Evolutionary conservation across 37 sponge, comb jelly and placozoan genomes (phyloP).

Genomic region (Petrosia ficiformis): DNA sequence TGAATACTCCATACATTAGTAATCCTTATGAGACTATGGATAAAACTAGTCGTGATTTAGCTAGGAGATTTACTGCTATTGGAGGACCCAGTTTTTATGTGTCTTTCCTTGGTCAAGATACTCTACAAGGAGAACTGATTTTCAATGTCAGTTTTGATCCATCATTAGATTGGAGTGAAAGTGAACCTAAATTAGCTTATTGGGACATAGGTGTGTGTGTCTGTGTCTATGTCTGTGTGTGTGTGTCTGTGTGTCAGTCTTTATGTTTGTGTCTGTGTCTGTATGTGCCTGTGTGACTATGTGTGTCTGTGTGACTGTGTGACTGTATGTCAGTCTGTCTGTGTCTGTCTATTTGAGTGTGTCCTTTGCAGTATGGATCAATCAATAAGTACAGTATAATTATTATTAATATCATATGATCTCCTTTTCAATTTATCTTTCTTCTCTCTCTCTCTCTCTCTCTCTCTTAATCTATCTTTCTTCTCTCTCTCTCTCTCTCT

Average conservation of each 20-base stretch:
- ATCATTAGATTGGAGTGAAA: constrained; percentile 38
- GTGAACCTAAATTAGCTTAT: constrained; percentile 50
- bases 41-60: constrained; percentile 48
- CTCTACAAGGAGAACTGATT: constrained; percentile 39
- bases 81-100: constrained; percentile 89
- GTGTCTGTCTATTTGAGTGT: background rate
- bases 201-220: constrained; percentile 84
- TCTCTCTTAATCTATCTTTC: no score
- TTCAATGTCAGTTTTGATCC: constrained; percentile 67
- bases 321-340: constrained; percentile 32
- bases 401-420: no score
- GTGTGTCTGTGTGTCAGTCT: constrained; percentile 21
- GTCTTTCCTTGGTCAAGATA: constrained; percentile 60
- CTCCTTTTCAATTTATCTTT: no score
- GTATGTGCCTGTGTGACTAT: constrained; percentile 26
- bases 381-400: no score
- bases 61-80: constrained; percentile 67
- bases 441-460: no score
- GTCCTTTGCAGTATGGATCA: background rate
- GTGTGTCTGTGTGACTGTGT: constrained; percentile 24
- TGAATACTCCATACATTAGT: constrained; percentile 60
- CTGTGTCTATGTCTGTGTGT: no score
- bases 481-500: no score
- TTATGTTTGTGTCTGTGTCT: no score
- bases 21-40: constrained; percentile 67